phyloP scores from a whole-genome alignment of 2,113 vertebrate species.

The Phylloscopus trochiloides region DNA sequence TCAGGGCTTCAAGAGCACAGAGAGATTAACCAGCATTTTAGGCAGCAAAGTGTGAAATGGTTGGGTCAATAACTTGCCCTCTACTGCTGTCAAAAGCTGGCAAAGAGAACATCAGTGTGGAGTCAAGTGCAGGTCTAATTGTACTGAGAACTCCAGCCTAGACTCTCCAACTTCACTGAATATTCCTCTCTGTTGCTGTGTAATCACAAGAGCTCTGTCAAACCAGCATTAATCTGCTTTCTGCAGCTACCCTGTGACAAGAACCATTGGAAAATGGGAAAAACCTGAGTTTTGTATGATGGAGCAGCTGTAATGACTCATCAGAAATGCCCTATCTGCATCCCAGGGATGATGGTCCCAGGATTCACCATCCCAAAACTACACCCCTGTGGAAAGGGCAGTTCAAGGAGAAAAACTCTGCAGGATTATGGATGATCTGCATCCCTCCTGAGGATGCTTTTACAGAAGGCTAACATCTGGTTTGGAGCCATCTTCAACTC shows the following conservation, averaged over 20 bases:
- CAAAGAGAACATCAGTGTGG: neutral
- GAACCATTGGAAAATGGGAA: neutral
- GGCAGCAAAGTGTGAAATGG: constrained; percentile 43
- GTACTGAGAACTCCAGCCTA: neutral
- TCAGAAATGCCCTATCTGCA: neutral
- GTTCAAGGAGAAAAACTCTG: constrained; percentile 41
- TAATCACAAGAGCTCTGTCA: neutral
- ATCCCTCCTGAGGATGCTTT: neutral
- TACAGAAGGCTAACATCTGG: constrained; percentile 47
- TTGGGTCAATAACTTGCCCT: constrained; percentile 14
- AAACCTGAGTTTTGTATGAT: neutral
- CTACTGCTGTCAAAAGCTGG: neutral
- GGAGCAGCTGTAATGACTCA: neutral
- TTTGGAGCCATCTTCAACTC: constrained; percentile 30
- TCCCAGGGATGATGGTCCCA: neutral
- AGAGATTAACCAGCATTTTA: constrained; percentile 17
- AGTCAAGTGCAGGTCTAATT: neutral
- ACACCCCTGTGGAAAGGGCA: neutral
- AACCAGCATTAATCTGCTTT: neutral
- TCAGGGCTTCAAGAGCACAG: neutral
- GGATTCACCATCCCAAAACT: neutral
- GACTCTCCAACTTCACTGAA: neutral
- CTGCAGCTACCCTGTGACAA: neutral
- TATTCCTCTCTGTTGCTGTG: neutral
- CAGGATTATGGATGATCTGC: constrained; percentile 20